A percentile compares a stretch with the other conserved stretches of the same genome.
phyloP scores from a whole-genome alignment of 2,113 vertebrate genomes.

The Aspidoscelis tigris region DNA sequence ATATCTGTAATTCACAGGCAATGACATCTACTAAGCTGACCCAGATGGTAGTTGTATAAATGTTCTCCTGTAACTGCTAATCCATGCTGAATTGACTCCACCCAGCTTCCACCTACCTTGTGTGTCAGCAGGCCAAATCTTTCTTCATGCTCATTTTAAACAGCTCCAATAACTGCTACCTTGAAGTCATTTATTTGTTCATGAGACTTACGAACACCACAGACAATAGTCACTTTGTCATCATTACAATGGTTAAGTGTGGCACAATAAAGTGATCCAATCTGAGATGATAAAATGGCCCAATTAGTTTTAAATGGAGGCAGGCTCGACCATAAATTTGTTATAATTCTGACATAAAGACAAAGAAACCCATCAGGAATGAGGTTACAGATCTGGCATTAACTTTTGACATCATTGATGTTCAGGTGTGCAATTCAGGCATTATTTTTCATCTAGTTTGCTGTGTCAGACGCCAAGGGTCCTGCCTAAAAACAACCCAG shows the following conservation, averaged over 20 bases:
- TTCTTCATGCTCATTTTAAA: no score
- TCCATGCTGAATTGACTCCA: no score
- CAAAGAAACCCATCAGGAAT: slow-evolving; percentile 64
- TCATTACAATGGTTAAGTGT: slow-evolving; percentile 67
- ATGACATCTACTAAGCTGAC: no score
- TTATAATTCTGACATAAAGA: slow-evolving; percentile 55
- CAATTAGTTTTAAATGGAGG: slow-evolving; percentile 73
- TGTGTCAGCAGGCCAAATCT: neutral
- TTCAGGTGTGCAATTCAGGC: slow-evolving; percentile 42
- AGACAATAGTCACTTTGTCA: slow-evolving; percentile 69
- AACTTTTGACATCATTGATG: slow-evolving; percentile 67
- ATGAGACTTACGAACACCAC: slow-evolving; percentile 54
- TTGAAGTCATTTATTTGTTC: slow-evolving; percentile 59
- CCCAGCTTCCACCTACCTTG: neutral
- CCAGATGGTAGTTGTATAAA: no score
- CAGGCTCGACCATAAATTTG: slow-evolving; percentile 58
- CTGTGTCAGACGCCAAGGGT: slow-evolving; percentile 40
- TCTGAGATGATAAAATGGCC: slow-evolving; percentile 71
- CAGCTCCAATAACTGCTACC: no score
- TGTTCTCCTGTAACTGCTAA: no score
- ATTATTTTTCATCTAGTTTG: slow-evolving; percentile 57
- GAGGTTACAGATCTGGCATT: slow-evolving; percentile 66
- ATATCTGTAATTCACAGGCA: no score
- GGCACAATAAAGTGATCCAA: slow-evolving; percentile 61
- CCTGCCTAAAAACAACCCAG: slow-evolving; percentile 41